Conservation (phyloP, 2,113 vertebrate species). For the Rhinichthys klamathensis region DNA sequence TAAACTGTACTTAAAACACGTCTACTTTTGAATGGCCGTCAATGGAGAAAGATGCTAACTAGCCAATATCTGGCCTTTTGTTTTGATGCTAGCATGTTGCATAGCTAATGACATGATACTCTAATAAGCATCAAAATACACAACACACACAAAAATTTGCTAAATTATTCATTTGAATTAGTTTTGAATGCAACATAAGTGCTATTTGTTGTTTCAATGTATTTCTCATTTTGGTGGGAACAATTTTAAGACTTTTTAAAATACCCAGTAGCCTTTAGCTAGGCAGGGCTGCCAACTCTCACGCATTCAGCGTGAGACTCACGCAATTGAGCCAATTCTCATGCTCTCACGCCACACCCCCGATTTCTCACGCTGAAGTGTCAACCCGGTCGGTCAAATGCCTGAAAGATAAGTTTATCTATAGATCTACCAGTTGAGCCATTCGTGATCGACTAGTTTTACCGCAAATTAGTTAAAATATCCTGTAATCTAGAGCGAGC, state of each 20-base stretch:
- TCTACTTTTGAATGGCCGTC: neutral
- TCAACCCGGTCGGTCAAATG: no score
- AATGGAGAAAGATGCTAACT: neutral
- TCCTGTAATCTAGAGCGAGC: no score
- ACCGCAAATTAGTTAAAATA: no score
- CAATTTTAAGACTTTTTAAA: neutral
- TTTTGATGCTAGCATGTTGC: neutral
- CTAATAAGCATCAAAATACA: neutral
- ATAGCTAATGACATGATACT: neutral
- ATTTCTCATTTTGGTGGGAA: neutral
- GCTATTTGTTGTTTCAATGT: neutral
- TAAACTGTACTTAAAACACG: neutral
- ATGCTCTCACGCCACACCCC: no score
- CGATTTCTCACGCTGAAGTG: no score
- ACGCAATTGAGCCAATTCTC: no score
- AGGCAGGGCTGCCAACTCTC: no score
- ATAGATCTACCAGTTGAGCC: no score
- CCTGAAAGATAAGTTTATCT: no score
- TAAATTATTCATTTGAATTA: neutral
- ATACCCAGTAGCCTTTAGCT: neutral
- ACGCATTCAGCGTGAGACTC: no score
- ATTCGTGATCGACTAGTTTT: no score
- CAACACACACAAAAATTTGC: neutral
- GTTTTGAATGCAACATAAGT: no score
- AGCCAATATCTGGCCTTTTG: neutral